Conservation (phyloP, 30 jellyfish, hydroid and myxozoan species). For the Phacellophora camtschatica region DNA sequence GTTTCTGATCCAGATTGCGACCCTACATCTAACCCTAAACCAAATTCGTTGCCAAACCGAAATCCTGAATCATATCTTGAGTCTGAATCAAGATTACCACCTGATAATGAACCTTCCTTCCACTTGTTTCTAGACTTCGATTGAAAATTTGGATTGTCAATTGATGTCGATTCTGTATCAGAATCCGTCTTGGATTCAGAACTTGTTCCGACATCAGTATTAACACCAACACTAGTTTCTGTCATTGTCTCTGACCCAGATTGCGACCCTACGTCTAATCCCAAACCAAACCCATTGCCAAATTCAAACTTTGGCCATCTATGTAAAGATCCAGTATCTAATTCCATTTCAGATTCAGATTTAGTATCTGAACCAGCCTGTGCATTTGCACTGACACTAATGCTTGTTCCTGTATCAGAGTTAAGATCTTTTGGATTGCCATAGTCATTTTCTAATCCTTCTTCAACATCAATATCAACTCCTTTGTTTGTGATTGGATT, state of each 20-base stretch:
- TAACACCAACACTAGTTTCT: not conserved
- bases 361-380: not conserved
- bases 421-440: slow-evolving; percentile 25
- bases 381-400: not conserved
- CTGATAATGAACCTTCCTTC: slow-evolving; percentile 23
- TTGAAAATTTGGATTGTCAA: not conserved
- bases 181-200: not conserved
- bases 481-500: not conserved
- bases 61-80: not conserved
- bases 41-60: slow-evolving; percentile 19
- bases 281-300: slow-evolving; percentile 30
- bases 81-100: too few species aligned
- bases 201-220: not conserved
- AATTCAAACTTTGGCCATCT: slow-evolving; percentile 2
- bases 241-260: slow-evolving; percentile 26
- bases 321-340: not conserved
- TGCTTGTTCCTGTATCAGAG: not conserved
- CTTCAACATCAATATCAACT: not conserved
- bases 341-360: not conserved
- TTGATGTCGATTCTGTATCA: not conserved
- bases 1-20: slow-evolving; percentile 21
- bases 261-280: not conserved
- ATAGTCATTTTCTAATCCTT: not conserved
- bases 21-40: slow-evolving; percentile 3
- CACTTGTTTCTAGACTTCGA: slow-evolving; percentile 2